phyloP scores from a whole-genome alignment of 1,140 invertebrate genomes.

The Aphaenogaster ashmeadi region DNA sequence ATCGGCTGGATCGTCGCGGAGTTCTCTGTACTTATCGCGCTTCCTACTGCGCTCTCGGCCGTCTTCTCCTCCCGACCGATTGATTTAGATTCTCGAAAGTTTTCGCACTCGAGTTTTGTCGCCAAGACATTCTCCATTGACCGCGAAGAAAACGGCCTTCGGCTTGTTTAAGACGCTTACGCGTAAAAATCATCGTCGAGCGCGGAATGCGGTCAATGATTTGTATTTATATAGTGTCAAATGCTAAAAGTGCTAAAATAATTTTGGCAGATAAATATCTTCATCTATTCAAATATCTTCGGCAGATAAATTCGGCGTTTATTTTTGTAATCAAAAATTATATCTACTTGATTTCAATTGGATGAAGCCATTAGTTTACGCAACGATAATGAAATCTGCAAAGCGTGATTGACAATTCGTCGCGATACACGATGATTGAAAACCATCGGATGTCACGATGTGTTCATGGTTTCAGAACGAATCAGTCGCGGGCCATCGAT shows the following conservation, averaged over 20 bases:
- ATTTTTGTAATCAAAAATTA: background rate
- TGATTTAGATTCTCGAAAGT: slow-evolving; percentile 78
- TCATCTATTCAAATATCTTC: background rate
- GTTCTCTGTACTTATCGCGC: slow-evolving; percentile 74
- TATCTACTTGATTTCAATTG: background rate
- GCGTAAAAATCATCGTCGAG: slow-evolving; percentile 7
- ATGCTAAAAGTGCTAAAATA: background rate
- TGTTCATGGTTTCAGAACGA: slow-evolving; percentile 37
- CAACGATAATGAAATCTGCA: slow-evolving; percentile 1
- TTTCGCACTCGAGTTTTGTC: slow-evolving; percentile 63
- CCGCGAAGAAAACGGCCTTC: slow-evolving; percentile 13
- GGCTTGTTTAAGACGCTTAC: background rate
- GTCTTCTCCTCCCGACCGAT: slow-evolving; percentile 65
- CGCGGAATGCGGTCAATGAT: background rate
- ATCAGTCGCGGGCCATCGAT: slow-evolving; percentile 61
- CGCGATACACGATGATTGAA: background rate
- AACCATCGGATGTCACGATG: slow-evolving; percentile 18
- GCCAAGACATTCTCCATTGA: slow-evolving; percentile 22
- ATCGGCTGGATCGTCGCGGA: slow-evolving; percentile 62
- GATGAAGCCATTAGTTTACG: background rate
- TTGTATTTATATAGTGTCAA: background rate
- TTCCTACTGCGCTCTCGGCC: slow-evolving; percentile 58
- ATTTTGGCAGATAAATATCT: background rate
- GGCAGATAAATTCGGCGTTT: background rate
- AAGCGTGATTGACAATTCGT: slow-evolving; percentile 36